phyloP scores from a whole-genome alignment of 2,113 vertebrate species.

The Percopsis transmontana region DNA sequence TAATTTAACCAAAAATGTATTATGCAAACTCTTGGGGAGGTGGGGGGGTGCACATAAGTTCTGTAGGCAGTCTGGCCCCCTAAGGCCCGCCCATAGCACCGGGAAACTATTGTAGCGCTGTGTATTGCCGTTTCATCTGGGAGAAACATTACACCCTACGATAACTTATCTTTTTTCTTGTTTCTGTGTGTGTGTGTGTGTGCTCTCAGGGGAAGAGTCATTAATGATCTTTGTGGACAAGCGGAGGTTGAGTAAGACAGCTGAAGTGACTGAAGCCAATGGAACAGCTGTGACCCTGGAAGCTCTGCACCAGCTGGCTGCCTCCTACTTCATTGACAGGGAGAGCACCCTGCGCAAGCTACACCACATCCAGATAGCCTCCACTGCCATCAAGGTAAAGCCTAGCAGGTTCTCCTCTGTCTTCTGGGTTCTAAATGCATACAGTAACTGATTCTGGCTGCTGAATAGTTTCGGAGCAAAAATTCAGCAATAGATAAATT shows the following conservation, averaged over 20 bases:
- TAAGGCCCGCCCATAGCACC: too few species aligned
- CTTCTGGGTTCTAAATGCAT: not conserved
- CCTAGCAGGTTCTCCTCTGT: not conserved
- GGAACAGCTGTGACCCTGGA: constrained; percentile 81
- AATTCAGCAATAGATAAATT: too few species aligned
- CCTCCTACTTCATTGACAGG: constrained; percentile 84
- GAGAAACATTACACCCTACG: not conserved
- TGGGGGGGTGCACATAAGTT: too few species aligned
- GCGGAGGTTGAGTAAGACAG: constrained; percentile 77
- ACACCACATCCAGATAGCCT: constrained; percentile 84
- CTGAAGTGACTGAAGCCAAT: constrained; percentile 74
- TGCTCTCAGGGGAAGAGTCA: constrained; percentile 78
- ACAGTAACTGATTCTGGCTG: too few species aligned
- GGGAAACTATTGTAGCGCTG: too few species aligned
- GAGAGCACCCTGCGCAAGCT: constrained; percentile 83
- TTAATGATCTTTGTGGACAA: constrained; percentile 86
- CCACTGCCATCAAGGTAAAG: constrained; percentile 83
- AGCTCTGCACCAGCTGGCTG: constrained; percentile 83
- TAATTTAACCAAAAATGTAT: too few species aligned
- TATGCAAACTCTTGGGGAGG: too few species aligned
- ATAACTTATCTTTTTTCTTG: not conserved
- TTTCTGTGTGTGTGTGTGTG: constrained; percentile 4
- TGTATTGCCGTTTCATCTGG: too few species aligned
- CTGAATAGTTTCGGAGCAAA: too few species aligned
- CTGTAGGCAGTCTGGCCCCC: too few species aligned